Evolutionary conservation across 2,797 vertebrate genomes (phyloP).

Genomic region (Oreortyx pictus): DNA sequence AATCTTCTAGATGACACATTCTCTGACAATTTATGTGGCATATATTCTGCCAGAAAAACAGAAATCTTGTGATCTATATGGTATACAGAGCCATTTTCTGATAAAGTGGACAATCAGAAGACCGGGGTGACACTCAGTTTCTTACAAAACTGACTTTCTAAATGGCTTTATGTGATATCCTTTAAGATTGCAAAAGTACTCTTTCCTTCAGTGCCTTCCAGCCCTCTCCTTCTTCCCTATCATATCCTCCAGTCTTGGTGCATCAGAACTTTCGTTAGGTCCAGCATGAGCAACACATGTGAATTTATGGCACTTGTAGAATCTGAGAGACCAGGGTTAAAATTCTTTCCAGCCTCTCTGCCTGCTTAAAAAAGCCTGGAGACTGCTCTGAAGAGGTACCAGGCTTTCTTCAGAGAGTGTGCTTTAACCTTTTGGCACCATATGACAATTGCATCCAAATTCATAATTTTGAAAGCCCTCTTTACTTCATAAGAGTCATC

Average conservation of each 20-base stretch:
- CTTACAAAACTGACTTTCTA: not conserved
- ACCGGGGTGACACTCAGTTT: not conserved
- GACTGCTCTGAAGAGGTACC: slow-evolving; percentile 33
- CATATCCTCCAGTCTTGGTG: not conserved
- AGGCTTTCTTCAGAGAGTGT: not conserved
- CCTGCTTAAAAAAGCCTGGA: slow-evolving; percentile 30
- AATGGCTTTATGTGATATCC: not conserved
- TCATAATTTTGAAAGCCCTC: slow-evolving; percentile 50
- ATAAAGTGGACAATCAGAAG: not conserved
- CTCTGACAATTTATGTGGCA: not conserved
- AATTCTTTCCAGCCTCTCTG: slow-evolving; percentile 38
- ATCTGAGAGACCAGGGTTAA: slow-evolving; percentile 31
- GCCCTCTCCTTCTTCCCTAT: not conserved
- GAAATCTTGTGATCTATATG: not conserved
- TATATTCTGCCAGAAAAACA: not conserved
- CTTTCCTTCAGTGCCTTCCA: not conserved
- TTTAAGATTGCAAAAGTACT: not conserved
- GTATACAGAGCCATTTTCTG: not conserved
- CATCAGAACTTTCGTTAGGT: slow-evolving; percentile 26
- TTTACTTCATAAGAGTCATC: slow-evolving; percentile 46
- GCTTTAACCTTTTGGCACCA: slow-evolving; percentile 34
- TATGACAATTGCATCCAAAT: slow-evolving; percentile 49
- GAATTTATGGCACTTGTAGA: slow-evolving; percentile 4
- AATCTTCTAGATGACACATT: not conserved
- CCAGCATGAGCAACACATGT: not conserved